Evolutionary conservation across 2,797 vertebrate genomes (phyloP), one percentile per base, ranked within the genome.

Genomic region (Siniperca undulata): DNA sequence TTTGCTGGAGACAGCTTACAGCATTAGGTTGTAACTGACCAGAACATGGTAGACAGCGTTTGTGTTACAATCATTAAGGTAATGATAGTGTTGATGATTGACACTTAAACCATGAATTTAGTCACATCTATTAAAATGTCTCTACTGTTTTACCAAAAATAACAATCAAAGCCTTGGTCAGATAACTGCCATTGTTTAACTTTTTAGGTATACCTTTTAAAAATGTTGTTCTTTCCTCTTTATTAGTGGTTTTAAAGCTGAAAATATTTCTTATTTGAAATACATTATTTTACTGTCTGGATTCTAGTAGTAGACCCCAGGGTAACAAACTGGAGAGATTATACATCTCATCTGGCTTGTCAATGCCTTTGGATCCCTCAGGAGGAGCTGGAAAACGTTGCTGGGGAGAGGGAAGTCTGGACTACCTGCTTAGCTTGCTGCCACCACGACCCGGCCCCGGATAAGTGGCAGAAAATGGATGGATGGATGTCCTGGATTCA

Each of bases 61-160:
- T 52, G n/a, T 61, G 17, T 52, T 24, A 52, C 48, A 70, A 30
- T 17, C 6, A 40, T 34, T 9, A 20, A 27, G 19, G n/a, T 72
- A 58, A 50, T 30, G 1, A 70, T 14, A 10, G 20, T 24, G 78
- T 17, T 42, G 24, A 61, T 64, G 50, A 65, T 3, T 60, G 36
- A 36, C 19, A 34, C 44, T 68, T 42, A 44, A 75, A 55, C 34
- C 5, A 42, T 53, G 11, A 53, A 65, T 55, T 27, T 19, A 27
- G 34, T 59, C 19, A 22, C 24, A 56, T 70, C 22, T 53, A 34
- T 73, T 58, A 10, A 78, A 56, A 27, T 66, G 16, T 59, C 16
- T 38, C 44, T 16, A 16, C 22, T 38, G 0, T 60, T 62, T 38
- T 38, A 11, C 36, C 0, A 19, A 46, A 69, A 70, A 48, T 0